Conservation (phyloP, 2,888 invertebrate genomes). For the Macropis europaea region DNA sequence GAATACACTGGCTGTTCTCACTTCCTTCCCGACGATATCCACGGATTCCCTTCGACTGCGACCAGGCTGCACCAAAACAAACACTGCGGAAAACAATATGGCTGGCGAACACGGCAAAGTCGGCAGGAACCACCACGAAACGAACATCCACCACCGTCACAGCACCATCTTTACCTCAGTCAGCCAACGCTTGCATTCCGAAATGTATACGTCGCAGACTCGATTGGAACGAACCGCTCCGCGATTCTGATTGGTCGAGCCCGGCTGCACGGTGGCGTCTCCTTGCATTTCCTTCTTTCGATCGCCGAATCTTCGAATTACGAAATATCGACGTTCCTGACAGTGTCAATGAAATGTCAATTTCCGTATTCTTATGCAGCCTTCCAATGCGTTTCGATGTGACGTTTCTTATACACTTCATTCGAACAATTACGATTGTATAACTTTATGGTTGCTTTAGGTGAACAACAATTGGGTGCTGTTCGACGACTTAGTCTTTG, state of each 20-base stretch:
- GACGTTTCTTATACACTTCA: too few species aligned
- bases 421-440: too few species aligned
- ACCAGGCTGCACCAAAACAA: constrained; percentile 75
- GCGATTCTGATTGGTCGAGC: constrained; percentile 38
- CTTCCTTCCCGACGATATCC: constrained; percentile 48
- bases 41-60: constrained; percentile 53
- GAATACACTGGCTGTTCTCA: constrained; percentile 20
- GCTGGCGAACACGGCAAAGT: constrained; percentile 70
- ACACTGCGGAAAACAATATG: constrained; percentile 78
- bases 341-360: too few species aligned
- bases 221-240: constrained; percentile 2
- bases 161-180: constrained; percentile 68
- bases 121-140: constrained; percentile 65
- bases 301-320: constrained; percentile 8
- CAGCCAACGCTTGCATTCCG: constrained; percentile 51
- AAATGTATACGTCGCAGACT: constrained; percentile 53
- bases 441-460: too few species aligned
- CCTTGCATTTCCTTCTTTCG: constrained; percentile 48
- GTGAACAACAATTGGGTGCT: too few species aligned
- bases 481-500: too few species aligned
- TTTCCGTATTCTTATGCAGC: too few species aligned
- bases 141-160: constrained; percentile 63
- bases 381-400: too few species aligned
- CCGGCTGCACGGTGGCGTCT: constrained; percentile 29
- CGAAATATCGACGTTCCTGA: neutral